phyloP scores from a whole-genome alignment of 2,888 invertebrate species.

The Epistrophe grossulariae region DNA sequence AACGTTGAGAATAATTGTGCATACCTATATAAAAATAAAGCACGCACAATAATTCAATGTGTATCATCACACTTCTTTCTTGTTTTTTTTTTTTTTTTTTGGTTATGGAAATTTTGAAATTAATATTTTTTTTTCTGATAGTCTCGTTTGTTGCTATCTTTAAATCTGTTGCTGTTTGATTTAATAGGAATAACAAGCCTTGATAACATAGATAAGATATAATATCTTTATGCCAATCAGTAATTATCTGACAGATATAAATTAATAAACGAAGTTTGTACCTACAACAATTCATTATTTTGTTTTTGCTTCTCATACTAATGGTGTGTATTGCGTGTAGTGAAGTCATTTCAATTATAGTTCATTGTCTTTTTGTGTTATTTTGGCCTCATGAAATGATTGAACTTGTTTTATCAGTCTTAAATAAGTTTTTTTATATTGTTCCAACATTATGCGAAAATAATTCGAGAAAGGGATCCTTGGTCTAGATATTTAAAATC shows the following conservation, averaged over 20 bases:
- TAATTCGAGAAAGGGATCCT: neutral
- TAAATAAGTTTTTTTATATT: neutral
- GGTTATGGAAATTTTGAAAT: neutral
- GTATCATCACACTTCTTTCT: neutral
- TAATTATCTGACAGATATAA: neutral
- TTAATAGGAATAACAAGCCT: neutral
- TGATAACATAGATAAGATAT: constrained; percentile 2
- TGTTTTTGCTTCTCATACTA: neutral
- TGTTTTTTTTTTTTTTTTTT: neutral
- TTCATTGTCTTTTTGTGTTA: neutral
- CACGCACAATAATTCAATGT: neutral
- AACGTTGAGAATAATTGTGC: neutral
- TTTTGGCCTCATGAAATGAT: neutral
- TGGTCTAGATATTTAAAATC: neutral
- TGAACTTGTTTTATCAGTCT: neutral
- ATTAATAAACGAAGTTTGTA: neutral
- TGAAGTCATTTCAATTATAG: neutral
- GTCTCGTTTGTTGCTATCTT: neutral
- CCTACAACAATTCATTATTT: neutral
- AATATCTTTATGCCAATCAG: neutral
- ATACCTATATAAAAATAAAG: neutral
- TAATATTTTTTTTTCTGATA: neutral
- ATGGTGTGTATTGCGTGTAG: neutral
- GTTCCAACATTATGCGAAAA: neutral
- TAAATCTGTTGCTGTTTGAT: neutral